Base-by-base conservation (phyloP, 1,140 invertebrate species). In the Drosophila parvula region DNA sequence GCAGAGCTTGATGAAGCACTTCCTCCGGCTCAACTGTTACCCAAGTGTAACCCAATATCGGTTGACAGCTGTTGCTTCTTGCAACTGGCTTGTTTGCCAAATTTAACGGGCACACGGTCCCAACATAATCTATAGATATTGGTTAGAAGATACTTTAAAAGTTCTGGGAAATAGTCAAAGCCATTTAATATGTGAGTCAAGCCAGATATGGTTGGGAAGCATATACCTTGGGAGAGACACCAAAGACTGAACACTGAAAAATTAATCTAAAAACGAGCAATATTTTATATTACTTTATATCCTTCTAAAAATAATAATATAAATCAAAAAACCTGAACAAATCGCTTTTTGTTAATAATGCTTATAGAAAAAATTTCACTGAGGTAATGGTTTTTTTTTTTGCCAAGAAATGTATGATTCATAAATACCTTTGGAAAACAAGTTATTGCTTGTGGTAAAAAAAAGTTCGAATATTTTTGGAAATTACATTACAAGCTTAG, bases 1-100 rank as follows among this genome's bases (percentile, higher is more conserved):
- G 53, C 60, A 41, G 27, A 53, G 61, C 71, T 83, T 83, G 71
- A 83, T 84, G 65, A 63, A 79, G 51, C 70, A 76, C 74, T 83
- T 83, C 80, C 80, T 83, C 76, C 36, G 50, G 45, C 55, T 68
- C 63, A 67, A 79, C 50, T 75, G 40, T 64, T 74, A 50, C 61
- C 64, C 62, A 51, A 59, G 9, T 30, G 68, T 41, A 74, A 62
- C 47, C 69, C 57, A 32, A 74, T 71, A 71, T 71, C 22, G 34
- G 30, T 34, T 6, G 53, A 5, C 68, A 71, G 68, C 65, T 71
- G 67, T 63, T 55, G 38, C 47, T 28, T 28, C 11, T 56, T 8
- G n/a, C n/a, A 27, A 1, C 34, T 44, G 47, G 9, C 30, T 43
- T 70, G 10, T 34, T 71, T 50, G 57, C 65, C n/a, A n/a, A n/a